A percentile compares a stretch with the other conserved stretches of the same genome.
Evolutionary conservation across 2,113 vertebrate species (phyloP).

Genomic region (Equus quagga): DNA sequence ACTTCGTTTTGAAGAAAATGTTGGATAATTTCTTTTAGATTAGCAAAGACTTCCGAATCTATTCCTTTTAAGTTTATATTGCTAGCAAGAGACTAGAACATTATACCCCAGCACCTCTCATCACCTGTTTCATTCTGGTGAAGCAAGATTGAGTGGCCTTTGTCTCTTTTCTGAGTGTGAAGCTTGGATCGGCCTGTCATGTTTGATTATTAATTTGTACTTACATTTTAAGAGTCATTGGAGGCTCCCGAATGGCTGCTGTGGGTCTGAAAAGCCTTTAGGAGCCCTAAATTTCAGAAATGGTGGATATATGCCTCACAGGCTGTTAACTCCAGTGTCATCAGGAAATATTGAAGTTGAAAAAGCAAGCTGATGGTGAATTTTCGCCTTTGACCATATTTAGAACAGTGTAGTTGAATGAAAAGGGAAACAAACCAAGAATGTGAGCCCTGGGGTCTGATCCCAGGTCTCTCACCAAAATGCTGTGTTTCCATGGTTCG

Average conservation of each 20-base stretch:
- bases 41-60: neutral
- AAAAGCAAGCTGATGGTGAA: neutral
- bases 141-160: neutral
- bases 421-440: neutral
- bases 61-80: neutral
- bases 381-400: neutral
- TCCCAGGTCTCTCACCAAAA: neutral
- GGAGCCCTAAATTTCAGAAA: neutral
- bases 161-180: conserved; percentile 15
- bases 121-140: neutral
- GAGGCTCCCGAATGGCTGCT: neutral
- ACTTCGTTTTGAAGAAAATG: neutral
- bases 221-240: neutral
- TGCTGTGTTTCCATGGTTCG: fast-evolving
- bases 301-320: neutral
- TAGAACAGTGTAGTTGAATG: neutral
- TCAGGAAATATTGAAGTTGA: neutral
- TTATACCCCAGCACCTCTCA: neutral
- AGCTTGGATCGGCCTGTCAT: neutral
- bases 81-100: neutral
- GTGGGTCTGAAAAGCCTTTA: neutral
- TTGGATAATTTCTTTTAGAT: neutral
- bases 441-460: neutral
- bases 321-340: neutral
- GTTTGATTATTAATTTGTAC: conserved; percentile 49